Conservation (phyloP, 1,140 invertebrate genomes). For the Teleopsis dalmanni region DNA sequence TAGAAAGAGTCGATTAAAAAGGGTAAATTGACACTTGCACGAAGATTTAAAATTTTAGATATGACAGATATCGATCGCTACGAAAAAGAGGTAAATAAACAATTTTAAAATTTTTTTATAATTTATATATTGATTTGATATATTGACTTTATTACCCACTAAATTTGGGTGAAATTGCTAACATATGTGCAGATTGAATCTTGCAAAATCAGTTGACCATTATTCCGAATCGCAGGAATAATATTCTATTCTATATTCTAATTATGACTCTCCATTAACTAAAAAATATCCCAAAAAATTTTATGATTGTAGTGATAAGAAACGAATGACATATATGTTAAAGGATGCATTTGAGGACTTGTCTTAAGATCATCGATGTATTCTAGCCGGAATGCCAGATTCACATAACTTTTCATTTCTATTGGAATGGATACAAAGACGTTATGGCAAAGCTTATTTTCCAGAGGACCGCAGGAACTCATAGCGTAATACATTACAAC, state of each 20-base stretch:
- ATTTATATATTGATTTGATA: no score
- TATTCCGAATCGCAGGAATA: background rate
- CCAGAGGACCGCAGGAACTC: constrained; percentile 11
- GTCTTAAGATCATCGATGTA: constrained; percentile 22
- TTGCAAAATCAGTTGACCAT: background rate
- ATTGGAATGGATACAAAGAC: constrained; percentile 29
- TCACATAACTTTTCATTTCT: constrained; percentile 27
- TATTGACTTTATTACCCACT: background rate
- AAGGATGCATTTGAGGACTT: constrained; percentile 22
- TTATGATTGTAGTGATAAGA: constrained; percentile 25
- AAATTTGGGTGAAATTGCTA: background rate
- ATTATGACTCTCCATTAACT: background rate
- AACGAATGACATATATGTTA: constrained; percentile 28
- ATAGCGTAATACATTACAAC: background rate
- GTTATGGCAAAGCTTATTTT: constrained; percentile 31
- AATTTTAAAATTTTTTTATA: no score
- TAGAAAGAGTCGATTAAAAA: no score
- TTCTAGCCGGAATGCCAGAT: constrained; percentile 30
- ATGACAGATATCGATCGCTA: no score
- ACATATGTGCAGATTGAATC: background rate
- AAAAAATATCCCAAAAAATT: background rate
- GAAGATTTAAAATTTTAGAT: no score
- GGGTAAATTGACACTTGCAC: no score
- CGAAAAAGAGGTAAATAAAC: no score
- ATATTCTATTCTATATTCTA: background rate